phyloP scores from a whole-genome alignment of 1,140 invertebrate genomes.

The Drosophila grimshawi region DNA sequence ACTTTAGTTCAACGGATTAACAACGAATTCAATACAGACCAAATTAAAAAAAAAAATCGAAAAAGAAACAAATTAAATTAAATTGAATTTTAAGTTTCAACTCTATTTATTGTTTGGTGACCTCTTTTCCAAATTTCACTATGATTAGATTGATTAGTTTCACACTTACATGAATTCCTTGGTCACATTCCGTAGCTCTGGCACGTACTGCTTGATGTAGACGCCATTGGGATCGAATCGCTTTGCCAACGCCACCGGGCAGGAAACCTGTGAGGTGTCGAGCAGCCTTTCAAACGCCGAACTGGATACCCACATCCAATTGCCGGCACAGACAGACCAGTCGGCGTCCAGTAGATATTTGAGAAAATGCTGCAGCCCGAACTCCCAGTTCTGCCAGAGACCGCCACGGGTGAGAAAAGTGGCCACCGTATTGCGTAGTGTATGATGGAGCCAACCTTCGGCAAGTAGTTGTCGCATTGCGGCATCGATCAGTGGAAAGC shows the following conservation, averaged over 20 bases:
- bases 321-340: conserved; percentile 91
- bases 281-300: conserved; percentile 89
- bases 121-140: too few relatives aligned
- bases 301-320: conserved; percentile 93
- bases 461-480: conserved; percentile 88
- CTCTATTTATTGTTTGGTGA: too few relatives aligned
- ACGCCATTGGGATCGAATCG: conserved; percentile 89
- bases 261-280: conserved; percentile 88
- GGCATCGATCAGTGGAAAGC: conserved; percentile 91
- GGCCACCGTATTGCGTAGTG: conserved; percentile 89
- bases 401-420: conserved; percentile 90
- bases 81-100: too few relatives aligned
- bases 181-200: conserved; percentile 88
- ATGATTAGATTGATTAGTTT: not conserved
- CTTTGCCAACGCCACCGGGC: conserved; percentile 88
- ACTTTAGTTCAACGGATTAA: too few relatives aligned
- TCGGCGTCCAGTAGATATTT: conserved; percentile 90
- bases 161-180: conserved; percentile 87
- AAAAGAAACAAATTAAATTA: not conserved
- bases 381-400: conserved; percentile 90
- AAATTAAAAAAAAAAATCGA: not conserved
- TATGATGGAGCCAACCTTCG: conserved; percentile 89
- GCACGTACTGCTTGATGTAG: conserved; percentile 90
- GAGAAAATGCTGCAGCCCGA: conserved; percentile 88
- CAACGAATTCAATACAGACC: too few relatives aligned